These are phyloP conservation scores for Dolichallabes microphthalmus DNA, from an alignment of 2,113 vertebrate genomes.

Conservation along the genomic window DNA sequence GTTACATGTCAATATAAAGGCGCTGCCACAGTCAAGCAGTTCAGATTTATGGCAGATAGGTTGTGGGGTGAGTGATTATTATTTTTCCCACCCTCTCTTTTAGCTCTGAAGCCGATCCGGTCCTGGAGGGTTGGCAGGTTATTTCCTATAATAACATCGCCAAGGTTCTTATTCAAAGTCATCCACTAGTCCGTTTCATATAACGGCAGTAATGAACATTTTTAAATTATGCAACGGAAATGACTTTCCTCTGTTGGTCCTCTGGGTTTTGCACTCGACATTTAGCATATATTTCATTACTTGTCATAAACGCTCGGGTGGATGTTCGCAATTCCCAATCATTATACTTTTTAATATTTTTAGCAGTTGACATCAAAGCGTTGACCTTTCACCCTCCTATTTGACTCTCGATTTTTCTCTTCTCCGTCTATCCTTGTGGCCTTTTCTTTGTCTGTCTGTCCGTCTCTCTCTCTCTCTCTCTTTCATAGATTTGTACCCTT, in stretches of 20 bases:
- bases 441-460: background rate
- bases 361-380: background rate
- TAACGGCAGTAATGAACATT: background rate
- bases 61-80: background rate
- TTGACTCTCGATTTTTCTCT: background rate
- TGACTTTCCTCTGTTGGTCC: background rate
- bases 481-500: slow-evolving; percentile 40
- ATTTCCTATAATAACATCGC: background rate
- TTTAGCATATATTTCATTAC: slow-evolving; percentile 13
- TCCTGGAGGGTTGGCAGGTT: background rate
- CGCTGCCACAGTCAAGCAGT: background rate
- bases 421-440: slow-evolving; percentile 3
- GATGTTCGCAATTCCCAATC: slow-evolving; percentile 6
- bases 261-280: slow-evolving; percentile 5
- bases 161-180: background rate
- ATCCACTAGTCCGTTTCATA: background rate
- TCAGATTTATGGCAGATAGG: background rate
- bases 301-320: background rate
- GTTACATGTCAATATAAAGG: background rate
- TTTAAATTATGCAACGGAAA: slow-evolving; percentile 2
- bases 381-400: background rate
- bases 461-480: background rate
- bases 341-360: background rate
- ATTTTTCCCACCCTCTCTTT: too few relatives aligned
- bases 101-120: background rate